These are phyloP conservation scores for Nephila pilipes DNA, from an alignment of 1,140 invertebrate genomes.

Conservation along the genomic window DNA sequence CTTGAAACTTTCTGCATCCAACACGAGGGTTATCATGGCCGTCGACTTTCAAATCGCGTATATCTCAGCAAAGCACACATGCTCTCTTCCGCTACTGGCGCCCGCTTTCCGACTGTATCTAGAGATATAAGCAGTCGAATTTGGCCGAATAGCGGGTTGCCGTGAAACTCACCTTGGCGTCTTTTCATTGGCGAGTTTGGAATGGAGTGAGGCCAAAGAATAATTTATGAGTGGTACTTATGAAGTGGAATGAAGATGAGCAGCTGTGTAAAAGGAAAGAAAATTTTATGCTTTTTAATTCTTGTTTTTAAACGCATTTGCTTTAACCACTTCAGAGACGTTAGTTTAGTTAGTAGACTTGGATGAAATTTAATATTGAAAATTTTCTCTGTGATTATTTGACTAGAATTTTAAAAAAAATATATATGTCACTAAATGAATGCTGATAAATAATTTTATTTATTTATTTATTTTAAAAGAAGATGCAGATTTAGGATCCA, in stretches of 20 bases:
- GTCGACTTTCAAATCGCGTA: slow-evolving; percentile 42
- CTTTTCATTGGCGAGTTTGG: neutral
- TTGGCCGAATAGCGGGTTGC: slow-evolving; percentile 2
- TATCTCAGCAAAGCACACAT: slow-evolving; percentile 5
- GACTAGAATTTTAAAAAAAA: too few species aligned
- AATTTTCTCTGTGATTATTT: too few species aligned
- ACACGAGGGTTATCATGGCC: slow-evolving; percentile 31
- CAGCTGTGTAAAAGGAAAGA: neutral
- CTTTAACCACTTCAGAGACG: too few species aligned
- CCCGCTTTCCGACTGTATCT: slow-evolving; percentile 56
- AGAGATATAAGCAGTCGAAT: slow-evolving; percentile 12
- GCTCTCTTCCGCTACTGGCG: slow-evolving; percentile 48
- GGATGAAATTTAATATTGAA: too few species aligned
- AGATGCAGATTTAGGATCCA: too few species aligned
- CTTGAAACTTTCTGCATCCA: slow-evolving; percentile 10
- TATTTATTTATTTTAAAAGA: too few species aligned
- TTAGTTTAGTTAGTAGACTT: too few species aligned
- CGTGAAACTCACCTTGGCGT: neutral
- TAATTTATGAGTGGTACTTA: neutral
- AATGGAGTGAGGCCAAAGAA: neutral
- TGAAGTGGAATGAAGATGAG: neutral
- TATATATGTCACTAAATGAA: too few species aligned
- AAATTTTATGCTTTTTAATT: neutral
- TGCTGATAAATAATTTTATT: too few species aligned
- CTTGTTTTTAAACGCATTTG: neutral